These are phyloP conservation scores for Ameiurus melas DNA, from an alignment of 2,113 vertebrate species.

Conservation along the genomic window DNA sequence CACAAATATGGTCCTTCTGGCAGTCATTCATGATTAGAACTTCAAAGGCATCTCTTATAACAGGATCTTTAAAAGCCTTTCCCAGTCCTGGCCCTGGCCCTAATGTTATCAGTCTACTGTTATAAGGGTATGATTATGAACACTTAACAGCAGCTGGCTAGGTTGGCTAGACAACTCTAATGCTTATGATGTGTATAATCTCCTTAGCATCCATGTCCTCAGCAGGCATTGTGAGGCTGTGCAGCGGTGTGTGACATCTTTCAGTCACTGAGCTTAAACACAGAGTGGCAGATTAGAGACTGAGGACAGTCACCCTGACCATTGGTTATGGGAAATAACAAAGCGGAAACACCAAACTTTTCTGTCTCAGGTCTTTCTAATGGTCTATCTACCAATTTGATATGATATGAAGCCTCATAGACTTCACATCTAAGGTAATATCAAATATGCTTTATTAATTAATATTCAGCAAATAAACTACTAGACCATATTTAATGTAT, in stretches of 20 bases:
- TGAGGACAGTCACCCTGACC: conserved; percentile 12
- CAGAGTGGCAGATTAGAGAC: conserved; percentile 17
- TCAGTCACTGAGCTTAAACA: conserved; percentile 35
- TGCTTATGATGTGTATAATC: conserved; percentile 12
- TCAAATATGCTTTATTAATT: background rate
- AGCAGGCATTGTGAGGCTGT: conserved; percentile 16
- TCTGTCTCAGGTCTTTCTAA: background rate
- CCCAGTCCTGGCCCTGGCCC: background rate
- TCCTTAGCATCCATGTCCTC: conserved; percentile 23
- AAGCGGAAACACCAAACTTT: background rate
- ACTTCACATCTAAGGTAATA: background rate
- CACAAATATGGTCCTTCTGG: background rate
- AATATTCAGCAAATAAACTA: background rate
- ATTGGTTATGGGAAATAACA: background rate
- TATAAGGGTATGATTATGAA: conserved; percentile 16
- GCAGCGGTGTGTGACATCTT: conserved; percentile 28
- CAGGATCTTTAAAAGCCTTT: conserved; percentile 8
- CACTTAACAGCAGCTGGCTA: background rate
- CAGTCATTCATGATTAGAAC: conserved; percentile 1
- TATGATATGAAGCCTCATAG: too few species aligned
- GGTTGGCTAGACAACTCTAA: conserved; percentile 6
- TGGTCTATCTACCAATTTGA: too few species aligned
- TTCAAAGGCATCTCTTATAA: conserved; percentile 8
- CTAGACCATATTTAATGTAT: background rate
- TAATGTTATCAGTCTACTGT: background rate